Evolutionary conservation across 2,888 invertebrate species (phyloP).

Genomic region (Drosophila ezoana): DNA sequence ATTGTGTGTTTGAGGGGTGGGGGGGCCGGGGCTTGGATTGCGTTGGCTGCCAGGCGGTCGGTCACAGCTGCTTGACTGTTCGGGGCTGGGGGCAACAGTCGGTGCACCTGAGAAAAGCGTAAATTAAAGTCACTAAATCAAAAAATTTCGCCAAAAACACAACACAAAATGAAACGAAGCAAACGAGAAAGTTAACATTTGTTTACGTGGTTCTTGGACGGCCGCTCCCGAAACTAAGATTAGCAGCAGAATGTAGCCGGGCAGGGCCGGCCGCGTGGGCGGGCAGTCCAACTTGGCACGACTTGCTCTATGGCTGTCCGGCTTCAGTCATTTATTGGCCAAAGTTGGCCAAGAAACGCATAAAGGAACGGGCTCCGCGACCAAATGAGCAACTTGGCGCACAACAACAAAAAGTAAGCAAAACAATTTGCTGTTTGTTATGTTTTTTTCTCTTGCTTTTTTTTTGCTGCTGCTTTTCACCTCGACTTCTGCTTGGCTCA

Average conservation of each 20-base stretch:
- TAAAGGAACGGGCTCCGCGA: constrained; percentile 46
- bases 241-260: constrained; percentile 6
- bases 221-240: constrained; percentile 50
- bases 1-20: neutral
- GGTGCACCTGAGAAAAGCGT: constrained; percentile 80
- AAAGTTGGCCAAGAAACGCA: constrained; percentile 65
- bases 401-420: constrained; percentile 72
- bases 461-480: constrained; percentile 10
- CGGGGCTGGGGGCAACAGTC: constrained; percentile 67
- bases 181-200: constrained; percentile 77
- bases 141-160: constrained; percentile 70
- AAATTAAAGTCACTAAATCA: constrained; percentile 83
- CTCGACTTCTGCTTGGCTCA: constrained; percentile 18
- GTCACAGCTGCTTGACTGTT: constrained; percentile 58
- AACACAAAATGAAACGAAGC: constrained; percentile 56
- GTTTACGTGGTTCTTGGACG: constrained; percentile 71
- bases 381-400: constrained; percentile 79
- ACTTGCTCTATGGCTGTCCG: constrained; percentile 36
- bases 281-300: constrained; percentile 5
- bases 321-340: constrained; percentile 74
- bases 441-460: constrained; percentile 8
- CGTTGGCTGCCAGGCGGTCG: constrained; percentile 41
- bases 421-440: constrained; percentile 73
- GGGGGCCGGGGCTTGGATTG: constrained; percentile 12
- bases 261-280: neutral